Evolutionary conservation across 1,140 invertebrate species (phyloP).

Genomic region (Colletes latitarsis): DNA sequence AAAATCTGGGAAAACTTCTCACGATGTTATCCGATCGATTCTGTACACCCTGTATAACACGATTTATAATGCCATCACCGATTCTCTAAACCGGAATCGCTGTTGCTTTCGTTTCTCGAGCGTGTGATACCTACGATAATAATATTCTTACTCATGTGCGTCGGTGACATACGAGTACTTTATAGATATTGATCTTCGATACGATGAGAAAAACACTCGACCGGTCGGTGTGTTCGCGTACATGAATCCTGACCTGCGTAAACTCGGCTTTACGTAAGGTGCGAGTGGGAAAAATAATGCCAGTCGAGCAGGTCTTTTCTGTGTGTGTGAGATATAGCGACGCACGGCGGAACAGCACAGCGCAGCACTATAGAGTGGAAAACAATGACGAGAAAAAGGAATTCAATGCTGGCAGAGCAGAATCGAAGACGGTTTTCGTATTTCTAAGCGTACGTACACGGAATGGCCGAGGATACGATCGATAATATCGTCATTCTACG

Average conservation of each 20-base stretch:
- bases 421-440: not conserved
- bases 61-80: not conserved
- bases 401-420: not conserved
- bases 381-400: not conserved
- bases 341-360: not conserved
- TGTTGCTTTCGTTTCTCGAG: not conserved
- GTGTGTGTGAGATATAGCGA: too few species aligned
- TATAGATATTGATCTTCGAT: not conserved
- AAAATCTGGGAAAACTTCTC: too few species aligned
- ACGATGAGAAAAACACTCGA: not conserved
- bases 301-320: not conserved
- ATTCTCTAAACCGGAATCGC: not conserved
- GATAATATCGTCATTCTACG: too few species aligned
- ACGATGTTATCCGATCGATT: too few species aligned
- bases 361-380: not conserved
- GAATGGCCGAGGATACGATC: too few species aligned
- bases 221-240: not conserved
- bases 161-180: not conserved
- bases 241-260: constrained; percentile 37
- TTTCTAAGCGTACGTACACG: not conserved
- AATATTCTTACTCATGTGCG: not conserved
- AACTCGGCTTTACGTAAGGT: constrained; percentile 43
- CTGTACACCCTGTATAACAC: not conserved
- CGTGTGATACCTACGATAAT: not conserved
- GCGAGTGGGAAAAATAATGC: constrained; percentile 22